Evolutionary conservation across 2,797 vertebrate species (phyloP).

Genomic region (Cyclura pinguis): DNA sequence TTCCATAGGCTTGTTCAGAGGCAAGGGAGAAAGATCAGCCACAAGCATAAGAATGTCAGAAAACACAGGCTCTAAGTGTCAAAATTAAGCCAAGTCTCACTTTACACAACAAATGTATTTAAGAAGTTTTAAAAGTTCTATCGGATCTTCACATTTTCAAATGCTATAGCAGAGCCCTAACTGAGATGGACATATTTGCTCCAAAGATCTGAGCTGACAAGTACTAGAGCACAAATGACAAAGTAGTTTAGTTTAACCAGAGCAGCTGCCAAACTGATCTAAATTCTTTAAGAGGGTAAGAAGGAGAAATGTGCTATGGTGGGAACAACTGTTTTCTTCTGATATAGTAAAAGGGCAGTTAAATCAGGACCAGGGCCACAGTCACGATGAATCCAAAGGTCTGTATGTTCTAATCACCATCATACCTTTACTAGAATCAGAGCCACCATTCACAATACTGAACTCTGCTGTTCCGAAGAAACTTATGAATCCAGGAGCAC

Average conservation of each 20-base stretch:
- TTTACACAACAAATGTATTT: fast-evolving
- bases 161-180: not conserved
- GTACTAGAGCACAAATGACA: not conserved
- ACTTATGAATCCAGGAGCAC: not conserved
- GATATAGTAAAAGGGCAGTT: fast-evolving
- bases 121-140: not conserved
- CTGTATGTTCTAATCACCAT: not conserved
- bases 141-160: not conserved
- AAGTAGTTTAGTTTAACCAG: fast-evolving
- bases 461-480: not conserved
- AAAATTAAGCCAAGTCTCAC: not conserved
- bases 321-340: fast-evolving
- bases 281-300: not conserved
- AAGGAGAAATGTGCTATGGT: not conserved
- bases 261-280: not conserved
- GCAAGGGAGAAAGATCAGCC: not conserved
- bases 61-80: not conserved
- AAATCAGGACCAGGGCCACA: not conserved
- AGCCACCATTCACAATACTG: not conserved
- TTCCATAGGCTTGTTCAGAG: fast-evolving
- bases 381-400: not conserved
- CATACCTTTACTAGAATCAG: not conserved
- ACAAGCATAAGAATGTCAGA: not conserved
- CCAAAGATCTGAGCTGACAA: not conserved
- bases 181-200: not conserved